phyloP scores from a whole-genome alignment of 2,888 invertebrate species.

The Volucella bombylans region DNA sequence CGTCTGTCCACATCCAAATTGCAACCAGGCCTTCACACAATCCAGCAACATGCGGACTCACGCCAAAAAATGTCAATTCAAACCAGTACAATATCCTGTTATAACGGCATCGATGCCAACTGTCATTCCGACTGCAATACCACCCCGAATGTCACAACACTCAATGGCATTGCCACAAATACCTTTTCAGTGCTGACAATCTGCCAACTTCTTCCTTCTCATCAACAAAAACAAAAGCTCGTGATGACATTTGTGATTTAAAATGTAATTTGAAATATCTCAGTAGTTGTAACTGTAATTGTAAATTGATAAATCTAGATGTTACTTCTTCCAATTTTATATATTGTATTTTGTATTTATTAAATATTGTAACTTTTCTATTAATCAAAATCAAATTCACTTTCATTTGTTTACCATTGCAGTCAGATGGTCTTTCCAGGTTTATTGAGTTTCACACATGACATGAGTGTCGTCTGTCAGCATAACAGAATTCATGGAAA shows the following conservation, averaged over 20 bases:
- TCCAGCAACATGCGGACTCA: conserved; percentile 94
- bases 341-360: conserved; percentile 37
- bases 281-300: conserved; percentile 46
- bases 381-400: conserved; percentile 16
- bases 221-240: not conserved
- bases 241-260: conserved; percentile 71
- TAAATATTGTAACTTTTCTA: conserved; percentile 38
- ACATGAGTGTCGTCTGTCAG: not conserved
- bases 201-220: not conserved
- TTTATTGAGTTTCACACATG: conserved; percentile 21
- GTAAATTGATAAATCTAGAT: conserved; percentile 17
- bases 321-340: conserved; percentile 6
- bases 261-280: conserved; percentile 65
- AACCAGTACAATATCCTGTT: conserved; percentile 77
- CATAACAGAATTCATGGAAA: not conserved
- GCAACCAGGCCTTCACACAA: conserved; percentile 90
- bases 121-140: conserved; percentile 20
- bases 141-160: conserved; percentile 38
- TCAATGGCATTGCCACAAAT: conserved; percentile 47
- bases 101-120: conserved; percentile 37
- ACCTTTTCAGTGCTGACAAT: conserved; percentile 48
- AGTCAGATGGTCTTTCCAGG: conserved; percentile 14
- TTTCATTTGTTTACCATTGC: conserved; percentile 20
- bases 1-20: conserved; percentile 86
- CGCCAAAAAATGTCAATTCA: conserved; percentile 88